These are phyloP conservation scores for Hydractinia echinata DNA, from an alignment of 30 jellyfish, hydroid and myxozoan species.

Conservation along the genomic window DNA sequence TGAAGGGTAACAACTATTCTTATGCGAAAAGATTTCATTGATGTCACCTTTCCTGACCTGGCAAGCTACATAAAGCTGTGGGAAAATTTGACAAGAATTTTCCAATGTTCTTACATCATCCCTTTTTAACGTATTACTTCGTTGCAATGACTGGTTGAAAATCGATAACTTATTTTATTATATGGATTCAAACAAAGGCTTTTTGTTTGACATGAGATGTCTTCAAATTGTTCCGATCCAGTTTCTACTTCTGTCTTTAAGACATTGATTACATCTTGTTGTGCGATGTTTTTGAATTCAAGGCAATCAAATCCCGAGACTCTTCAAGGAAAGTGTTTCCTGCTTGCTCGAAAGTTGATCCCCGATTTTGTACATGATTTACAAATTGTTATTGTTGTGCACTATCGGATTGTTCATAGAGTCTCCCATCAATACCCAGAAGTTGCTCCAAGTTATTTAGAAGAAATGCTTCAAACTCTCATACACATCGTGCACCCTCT, in stretches of 20 bases:
- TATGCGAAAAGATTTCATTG: background rate
- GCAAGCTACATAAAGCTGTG: slow-evolving; percentile 52
- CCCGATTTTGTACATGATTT: slow-evolving; percentile 34
- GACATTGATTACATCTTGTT: slow-evolving; percentile 1
- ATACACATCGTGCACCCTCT: slow-evolving; percentile 32
- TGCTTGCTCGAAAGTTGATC: slow-evolving; percentile 7
- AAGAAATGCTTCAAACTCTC: slow-evolving; percentile 25
- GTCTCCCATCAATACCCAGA: slow-evolving; percentile 18
- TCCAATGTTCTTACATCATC: slow-evolving; percentile 33
- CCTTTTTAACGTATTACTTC: background rate
- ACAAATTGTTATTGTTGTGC: slow-evolving; percentile 25
- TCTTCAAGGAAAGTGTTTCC: slow-evolving; percentile 54
- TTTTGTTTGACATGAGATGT: background rate
- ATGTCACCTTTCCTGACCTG: slow-evolving; percentile 54
- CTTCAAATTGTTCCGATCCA: slow-evolving; percentile 27
- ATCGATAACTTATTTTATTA: slow-evolving; percentile 9
- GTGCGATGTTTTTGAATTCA: slow-evolving; percentile 2
- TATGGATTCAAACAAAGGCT: too few species aligned
- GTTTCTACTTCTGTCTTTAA: slow-evolving; percentile 18
- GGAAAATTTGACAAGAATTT: slow-evolving; percentile 37
- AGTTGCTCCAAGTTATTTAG: background rate
- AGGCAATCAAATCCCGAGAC: too few species aligned
- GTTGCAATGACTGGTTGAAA: slow-evolving; percentile 23
- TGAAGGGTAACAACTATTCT: too few species aligned
- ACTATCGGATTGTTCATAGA: slow-evolving; percentile 34